Percentiles rank a stretch among this genome's conserved stretches.
Evolutionary conservation across 2,888 invertebrate species (phyloP).

Genomic region (Sarcophaga caerulescens): DNA sequence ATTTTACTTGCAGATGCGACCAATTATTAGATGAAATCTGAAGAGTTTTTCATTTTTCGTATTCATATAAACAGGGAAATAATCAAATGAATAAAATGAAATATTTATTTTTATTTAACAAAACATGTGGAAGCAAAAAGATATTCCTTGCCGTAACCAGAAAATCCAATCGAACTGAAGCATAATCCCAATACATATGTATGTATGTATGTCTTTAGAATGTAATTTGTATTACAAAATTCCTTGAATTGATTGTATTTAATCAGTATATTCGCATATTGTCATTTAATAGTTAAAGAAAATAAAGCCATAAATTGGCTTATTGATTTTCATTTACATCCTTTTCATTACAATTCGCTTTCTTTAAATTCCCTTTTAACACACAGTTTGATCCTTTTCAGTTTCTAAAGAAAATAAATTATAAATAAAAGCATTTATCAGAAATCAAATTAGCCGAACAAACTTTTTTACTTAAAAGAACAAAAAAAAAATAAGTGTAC

Average conservation of each 20-base stretch:
- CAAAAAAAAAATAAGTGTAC: slow-evolving; percentile 48
- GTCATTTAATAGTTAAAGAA: not conserved
- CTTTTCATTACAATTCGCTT: slow-evolving; percentile 32
- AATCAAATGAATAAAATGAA: slow-evolving; percentile 1
- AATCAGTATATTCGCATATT: not conserved
- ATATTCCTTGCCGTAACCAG: too few species aligned
- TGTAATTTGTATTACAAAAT: not conserved
- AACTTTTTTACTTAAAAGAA: slow-evolving; percentile 69
- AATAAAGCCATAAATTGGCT: slow-evolving; percentile 24
- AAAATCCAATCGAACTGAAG: not conserved
- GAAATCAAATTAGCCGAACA: slow-evolving; percentile 77
- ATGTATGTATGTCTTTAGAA: not conserved
- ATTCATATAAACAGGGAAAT: not conserved
- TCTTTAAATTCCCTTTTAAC: slow-evolving; percentile 44
- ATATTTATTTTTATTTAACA: not conserved
- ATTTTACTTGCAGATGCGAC: slow-evolving; percentile 51
- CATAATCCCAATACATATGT: not conserved
- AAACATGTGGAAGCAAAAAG: too few species aligned
- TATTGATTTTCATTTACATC: slow-evolving; percentile 45
- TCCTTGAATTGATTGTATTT: not conserved
- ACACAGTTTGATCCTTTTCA: slow-evolving; percentile 58
- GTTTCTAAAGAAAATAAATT: slow-evolving; percentile 47
- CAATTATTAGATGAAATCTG: slow-evolving; percentile 6
- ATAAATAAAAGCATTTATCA: slow-evolving; percentile 72
- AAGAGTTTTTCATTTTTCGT: slow-evolving; percentile 1